Conservation (phyloP, 2,113 vertebrate genomes). For the Balaenoptera acutorostrata region DNA sequence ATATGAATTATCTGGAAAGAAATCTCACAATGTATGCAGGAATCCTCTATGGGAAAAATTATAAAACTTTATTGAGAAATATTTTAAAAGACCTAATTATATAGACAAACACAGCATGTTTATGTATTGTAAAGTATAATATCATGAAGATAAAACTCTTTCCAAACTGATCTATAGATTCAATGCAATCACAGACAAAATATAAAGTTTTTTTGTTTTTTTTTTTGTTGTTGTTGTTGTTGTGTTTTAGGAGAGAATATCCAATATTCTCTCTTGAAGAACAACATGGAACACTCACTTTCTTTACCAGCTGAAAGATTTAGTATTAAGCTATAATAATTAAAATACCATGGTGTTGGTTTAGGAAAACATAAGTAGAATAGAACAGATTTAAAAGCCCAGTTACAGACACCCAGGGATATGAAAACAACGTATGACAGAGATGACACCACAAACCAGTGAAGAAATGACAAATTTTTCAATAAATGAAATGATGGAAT, state of each 20-base stretch:
- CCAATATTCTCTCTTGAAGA: neutral
- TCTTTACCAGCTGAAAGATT: neutral
- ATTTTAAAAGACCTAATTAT: neutral
- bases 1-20: neutral
- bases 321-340: neutral
- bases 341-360: neutral
- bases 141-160: neutral
- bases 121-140: neutral
- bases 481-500: neutral
- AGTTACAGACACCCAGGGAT: fast-evolving
- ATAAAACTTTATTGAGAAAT: neutral
- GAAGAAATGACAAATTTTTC: neutral
- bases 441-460: neutral
- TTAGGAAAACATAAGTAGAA: neutral
- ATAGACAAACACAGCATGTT: neutral
- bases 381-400: neutral
- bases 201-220: neutral
- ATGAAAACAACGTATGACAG: neutral
- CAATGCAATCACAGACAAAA: neutral
- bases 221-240: neutral
- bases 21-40: neutral
- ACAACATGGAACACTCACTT: neutral
- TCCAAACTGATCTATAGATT: neutral
- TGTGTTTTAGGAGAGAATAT: neutral
- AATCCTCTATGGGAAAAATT: neutral